These are phyloP conservation scores for Microcebus ravelobensis DNA, from an alignment of 2,113 vertebrate species.

Conservation along the genomic window DNA sequence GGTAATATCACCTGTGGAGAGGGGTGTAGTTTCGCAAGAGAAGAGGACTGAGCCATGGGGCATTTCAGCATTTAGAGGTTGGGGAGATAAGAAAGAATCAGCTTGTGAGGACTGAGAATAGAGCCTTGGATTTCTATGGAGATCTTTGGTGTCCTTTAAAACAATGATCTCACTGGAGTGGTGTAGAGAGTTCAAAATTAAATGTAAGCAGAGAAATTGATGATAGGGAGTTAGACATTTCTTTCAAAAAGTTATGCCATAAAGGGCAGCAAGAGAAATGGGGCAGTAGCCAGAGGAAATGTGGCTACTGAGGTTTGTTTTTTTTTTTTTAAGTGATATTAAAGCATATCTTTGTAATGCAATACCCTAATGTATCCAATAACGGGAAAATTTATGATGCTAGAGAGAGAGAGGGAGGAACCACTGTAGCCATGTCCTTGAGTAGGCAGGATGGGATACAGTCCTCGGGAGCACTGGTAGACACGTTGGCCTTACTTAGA, in stretches of 20 bases:
- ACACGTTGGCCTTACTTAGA: background rate
- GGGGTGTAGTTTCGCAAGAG: background rate
- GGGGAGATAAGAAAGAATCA: background rate
- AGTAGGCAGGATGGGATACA: background rate
- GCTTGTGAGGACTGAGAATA: background rate
- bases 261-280: background rate
- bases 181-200: background rate
- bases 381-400: background rate
- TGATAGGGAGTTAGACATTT: background rate
- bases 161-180: background rate
- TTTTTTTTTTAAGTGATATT: background rate
- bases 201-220: background rate
- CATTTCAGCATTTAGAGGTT: background rate
- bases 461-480: background rate
- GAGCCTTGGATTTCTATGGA: background rate
- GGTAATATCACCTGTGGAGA: background rate
- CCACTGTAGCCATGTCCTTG: background rate
- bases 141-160: constrained; percentile 8
- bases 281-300: background rate
- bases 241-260: background rate
- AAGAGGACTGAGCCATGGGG: background rate
- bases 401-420: background rate
- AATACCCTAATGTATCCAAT: background rate
- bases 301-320: background rate
- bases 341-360: background rate